phyloP scores from a whole-genome alignment of 2,797 vertebrate genomes.

The Labeo calbasu region DNA sequence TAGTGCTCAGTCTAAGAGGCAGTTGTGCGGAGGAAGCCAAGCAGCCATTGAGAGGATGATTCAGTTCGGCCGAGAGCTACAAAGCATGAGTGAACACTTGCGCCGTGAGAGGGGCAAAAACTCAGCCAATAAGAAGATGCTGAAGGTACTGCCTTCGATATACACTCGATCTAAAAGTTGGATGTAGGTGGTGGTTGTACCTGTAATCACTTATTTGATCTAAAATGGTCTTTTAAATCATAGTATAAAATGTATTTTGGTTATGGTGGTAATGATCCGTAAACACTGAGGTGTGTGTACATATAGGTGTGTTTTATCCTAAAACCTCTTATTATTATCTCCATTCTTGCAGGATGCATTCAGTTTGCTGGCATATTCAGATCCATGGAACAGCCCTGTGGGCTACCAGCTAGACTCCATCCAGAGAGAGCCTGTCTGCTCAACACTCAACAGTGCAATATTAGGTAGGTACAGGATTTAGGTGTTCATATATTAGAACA shows the following conservation, averaged over 20 bases:
- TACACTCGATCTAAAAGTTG: too few species aligned
- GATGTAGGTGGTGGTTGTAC: not conserved
- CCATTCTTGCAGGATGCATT: constrained; percentile 87
- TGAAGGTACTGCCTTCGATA: constrained; percentile 81
- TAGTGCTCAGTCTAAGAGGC: constrained; percentile 88
- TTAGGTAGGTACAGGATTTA: constrained; percentile 73
- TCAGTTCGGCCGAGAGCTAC: constrained; percentile 96
- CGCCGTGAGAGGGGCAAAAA: constrained; percentile 97
- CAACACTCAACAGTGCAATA: constrained; percentile 99
- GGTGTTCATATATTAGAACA: too few species aligned
- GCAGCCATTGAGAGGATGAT: constrained; percentile 99
- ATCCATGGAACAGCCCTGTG: constrained; percentile 98
- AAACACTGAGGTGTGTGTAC: not conserved
- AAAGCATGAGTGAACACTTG: constrained; percentile 96
- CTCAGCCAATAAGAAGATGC: constrained; percentile 96
- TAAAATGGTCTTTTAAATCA: not conserved
- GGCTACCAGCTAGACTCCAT: constrained; percentile 97
- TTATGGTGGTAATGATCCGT: not conserved
- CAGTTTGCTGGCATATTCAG: constrained; percentile 96
- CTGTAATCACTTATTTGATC: not conserved
- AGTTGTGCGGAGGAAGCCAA: constrained; percentile 96
- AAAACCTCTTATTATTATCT: not conserved
- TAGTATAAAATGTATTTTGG: not conserved
- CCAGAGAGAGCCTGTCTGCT: constrained; percentile 98
- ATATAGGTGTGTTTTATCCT: not conserved